phyloP scores from a whole-genome alignment of 1,140 invertebrate genomes.

The Trichogramma pretiosum region DNA sequence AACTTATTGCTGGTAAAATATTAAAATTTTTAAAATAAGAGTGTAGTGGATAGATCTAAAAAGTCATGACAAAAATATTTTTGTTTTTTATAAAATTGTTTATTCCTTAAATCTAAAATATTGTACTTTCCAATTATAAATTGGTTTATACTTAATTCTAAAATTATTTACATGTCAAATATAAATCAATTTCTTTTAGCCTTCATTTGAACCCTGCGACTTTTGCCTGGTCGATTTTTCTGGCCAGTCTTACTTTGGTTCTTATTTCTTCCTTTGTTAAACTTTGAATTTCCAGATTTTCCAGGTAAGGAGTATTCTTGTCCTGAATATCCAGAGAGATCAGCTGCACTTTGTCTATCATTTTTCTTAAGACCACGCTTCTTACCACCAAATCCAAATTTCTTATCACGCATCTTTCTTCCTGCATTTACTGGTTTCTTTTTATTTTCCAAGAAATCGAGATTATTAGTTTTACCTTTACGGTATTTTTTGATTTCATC shows the following conservation, averaged over 20 bases:
- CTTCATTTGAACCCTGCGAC: constrained; percentile 52
- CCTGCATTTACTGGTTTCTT: constrained; percentile 40
- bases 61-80: too few relatives aligned
- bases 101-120: too few relatives aligned
- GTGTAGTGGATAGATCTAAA: too few relatives aligned
- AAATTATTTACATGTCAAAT: too few relatives aligned
- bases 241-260: constrained; percentile 22
- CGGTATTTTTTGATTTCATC: constrained; percentile 77
- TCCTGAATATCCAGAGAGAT: constrained; percentile 57
- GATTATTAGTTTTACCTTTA: constrained; percentile 69
- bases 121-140: too few relatives aligned
- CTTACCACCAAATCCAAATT: constrained; percentile 93
- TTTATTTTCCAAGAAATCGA: constrained; percentile 78
- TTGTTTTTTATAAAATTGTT: too few relatives aligned
- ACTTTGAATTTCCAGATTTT: constrained; percentile 26
- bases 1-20: too few relatives aligned
- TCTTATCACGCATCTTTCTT: constrained; percentile 67
- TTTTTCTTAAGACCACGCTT: constrained; percentile 87
- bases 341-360: constrained; percentile 66
- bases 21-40: too few relatives aligned
- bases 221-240: constrained; percentile 52
- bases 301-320: constrained; percentile 43
- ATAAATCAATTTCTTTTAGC: constrained; percentile 33
- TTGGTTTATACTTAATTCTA: too few relatives aligned
- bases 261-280: constrained; percentile 35